Evolutionary conservation across 1,140 invertebrate species (phyloP), one percentile per base, ranked within the genome.

Genomic region (Parasteatoda tepidariorum): DNA sequence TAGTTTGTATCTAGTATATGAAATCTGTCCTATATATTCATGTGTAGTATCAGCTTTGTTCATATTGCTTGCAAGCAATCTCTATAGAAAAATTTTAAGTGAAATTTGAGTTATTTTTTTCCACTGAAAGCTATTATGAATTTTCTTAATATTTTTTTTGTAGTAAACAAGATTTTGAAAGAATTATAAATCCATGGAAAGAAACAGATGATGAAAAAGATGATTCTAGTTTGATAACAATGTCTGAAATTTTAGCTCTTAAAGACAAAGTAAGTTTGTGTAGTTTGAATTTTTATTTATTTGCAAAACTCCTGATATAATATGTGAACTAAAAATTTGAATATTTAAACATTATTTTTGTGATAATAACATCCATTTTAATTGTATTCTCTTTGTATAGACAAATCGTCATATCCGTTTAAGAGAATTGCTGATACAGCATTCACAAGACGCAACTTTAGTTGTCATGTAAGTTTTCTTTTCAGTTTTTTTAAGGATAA

Each of bases 391-490:
- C 13, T 34, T 78, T 74, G 86, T 86, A 15, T 74, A 97, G 91
- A 97, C 95, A 1, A 92, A 94, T 88, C 90, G 96, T 1, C 95
- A 97, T 86, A 90, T 98, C 64, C 92, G 96, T 85, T 90, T 98
- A 55, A 90, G 95, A 74, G 96, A 98, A 88, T 89, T 97, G 81
- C 88, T 98, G 22, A 88, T 94, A 38, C 92, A 95, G 88, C 93
- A 97, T 89, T 97, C 96, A 5, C 92, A 89, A 86, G 91, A 95
- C 67, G 93, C 96, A 1, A 92, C 92, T 54, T 90, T 98, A 26
- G 93, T 98, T 86, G 95, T 98, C 61, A 97, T 98, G 96, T 95
- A 91, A 92, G 93, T 92, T 86, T n/a, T 30, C n/a, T n/a, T n/a
- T n/a, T n/a, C n/a, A n/a, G n/a, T n/a, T n/a, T n/a, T n/a, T n/a